A percentile compares a stretch with the other conserved stretches of the same genome.
Conservation (phyloP, 1,140 invertebrate genomes). For the Brachionus plicatilis region DNA sequence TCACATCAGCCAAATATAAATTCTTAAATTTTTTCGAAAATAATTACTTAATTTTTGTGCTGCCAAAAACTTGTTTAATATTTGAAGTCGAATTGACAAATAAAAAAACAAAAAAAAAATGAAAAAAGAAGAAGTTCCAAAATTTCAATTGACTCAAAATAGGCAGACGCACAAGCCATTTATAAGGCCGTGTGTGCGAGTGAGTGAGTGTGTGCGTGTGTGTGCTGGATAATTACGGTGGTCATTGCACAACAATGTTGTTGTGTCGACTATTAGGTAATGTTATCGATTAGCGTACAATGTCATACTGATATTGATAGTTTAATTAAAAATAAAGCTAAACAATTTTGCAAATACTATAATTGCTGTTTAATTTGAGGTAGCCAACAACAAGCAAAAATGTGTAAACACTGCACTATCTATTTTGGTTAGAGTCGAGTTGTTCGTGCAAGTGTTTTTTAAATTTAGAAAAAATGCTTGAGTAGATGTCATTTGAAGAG, state of each 20-base stretch:
- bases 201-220: not conserved
- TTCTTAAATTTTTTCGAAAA: too few relatives aligned
- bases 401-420: constrained; percentile 2
- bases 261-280: constrained; percentile 17
- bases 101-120: too few relatives aligned
- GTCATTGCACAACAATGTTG: constrained; percentile 6
- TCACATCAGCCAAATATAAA: too few relatives aligned
- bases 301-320: constrained; percentile 34
- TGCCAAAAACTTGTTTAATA: too few relatives aligned
- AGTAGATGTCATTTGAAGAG: constrained; percentile 21
- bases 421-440: not conserved
- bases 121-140: too few relatives aligned
- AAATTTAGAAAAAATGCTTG: not conserved
- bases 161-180: too few relatives aligned
- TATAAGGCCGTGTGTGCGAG: not conserved
- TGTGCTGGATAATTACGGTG: not conserved
- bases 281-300: constrained; percentile 13
- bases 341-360: constrained; percentile 21
- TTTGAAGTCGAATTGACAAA: too few relatives aligned
- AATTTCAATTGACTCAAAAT: not conserved
- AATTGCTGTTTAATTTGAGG: not conserved
- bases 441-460: not conserved
- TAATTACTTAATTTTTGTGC: too few relatives aligned
- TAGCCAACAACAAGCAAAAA: not conserved
- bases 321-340: constrained; percentile 35